Evolutionary conservation across 2,113 vertebrate genomes (phyloP).

Genomic region (Cephalopholis sonnerati): DNA sequence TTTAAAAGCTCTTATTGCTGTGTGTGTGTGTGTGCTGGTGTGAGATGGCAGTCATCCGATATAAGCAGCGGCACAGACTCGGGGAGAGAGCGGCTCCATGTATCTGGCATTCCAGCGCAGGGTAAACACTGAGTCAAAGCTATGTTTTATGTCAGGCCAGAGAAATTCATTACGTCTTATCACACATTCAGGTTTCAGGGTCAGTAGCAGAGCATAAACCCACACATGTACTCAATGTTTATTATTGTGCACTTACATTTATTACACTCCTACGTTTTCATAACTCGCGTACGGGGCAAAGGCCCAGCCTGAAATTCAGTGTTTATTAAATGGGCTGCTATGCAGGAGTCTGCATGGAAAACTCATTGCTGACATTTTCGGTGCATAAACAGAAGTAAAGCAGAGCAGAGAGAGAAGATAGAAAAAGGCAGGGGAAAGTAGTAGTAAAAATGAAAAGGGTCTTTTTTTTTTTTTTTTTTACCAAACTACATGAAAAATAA

Average conservation of each 20-base stretch:
- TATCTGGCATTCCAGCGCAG: constrained; percentile 62
- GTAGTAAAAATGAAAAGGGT: background rate
- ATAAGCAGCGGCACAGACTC: constrained; percentile 15
- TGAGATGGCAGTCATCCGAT: constrained; percentile 48
- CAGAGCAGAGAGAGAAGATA: background rate
- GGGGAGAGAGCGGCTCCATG: constrained; percentile 9
- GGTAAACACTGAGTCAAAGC: constrained; percentile 63
- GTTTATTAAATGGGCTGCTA: constrained; percentile 56
- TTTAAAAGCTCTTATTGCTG: constrained; percentile 41
- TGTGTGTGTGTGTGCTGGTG: constrained; percentile 25
- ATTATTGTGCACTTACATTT: constrained; percentile 68
- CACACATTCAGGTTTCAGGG: constrained; percentile 74
- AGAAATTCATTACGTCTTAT: constrained; percentile 78
- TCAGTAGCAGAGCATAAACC: constrained; percentile 48
- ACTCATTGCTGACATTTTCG: constrained; percentile 33
- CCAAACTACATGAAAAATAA: background rate
- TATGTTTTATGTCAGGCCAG: constrained; percentile 71
- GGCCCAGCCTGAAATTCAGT: constrained; percentile 29
- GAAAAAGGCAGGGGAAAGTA: background rate
- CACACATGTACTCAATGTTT: constrained; percentile 65
- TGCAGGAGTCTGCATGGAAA: constrained; percentile 50
- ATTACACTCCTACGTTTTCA: constrained; percentile 58
- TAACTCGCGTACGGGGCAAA: constrained; percentile 50
- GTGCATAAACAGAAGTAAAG: constrained; percentile 22
- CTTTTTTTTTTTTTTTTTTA: background rate